Conservation (phyloP, 2,113 vertebrate genomes). For the Plecotus auritus region DNA sequence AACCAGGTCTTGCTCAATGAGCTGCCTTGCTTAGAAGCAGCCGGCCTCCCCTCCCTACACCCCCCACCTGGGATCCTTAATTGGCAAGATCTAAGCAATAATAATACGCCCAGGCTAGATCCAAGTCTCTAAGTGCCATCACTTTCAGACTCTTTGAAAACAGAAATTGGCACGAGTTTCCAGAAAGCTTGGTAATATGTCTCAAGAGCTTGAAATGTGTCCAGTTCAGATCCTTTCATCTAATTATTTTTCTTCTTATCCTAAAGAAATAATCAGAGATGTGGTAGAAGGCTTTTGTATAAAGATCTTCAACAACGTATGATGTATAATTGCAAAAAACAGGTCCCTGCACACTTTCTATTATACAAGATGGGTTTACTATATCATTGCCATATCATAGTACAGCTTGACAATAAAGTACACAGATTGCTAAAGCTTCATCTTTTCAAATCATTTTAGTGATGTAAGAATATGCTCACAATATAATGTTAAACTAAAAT, state of each 20-base stretch:
- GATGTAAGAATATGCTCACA: neutral
- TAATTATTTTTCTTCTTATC: constrained; percentile 27
- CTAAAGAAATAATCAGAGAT: constrained; percentile 29
- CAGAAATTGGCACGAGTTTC: constrained; percentile 3
- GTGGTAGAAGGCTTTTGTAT: neutral
- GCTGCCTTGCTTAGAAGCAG: neutral
- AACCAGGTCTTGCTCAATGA: neutral
- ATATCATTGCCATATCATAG: too few relatives aligned
- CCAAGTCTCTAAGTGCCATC: constrained; percentile 15
- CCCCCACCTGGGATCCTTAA: neutral
- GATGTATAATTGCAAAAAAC: neutral
- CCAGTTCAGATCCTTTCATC: neutral
- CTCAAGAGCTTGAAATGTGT: constrained; percentile 26
- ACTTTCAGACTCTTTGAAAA: constrained; percentile 44
- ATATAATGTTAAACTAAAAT: neutral
- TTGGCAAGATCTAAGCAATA: neutral
- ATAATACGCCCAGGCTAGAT: neutral
- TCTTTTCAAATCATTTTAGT: neutral
- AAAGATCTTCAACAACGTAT: constrained; percentile 7
- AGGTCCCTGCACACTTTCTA: neutral
- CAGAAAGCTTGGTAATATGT: constrained; percentile 28
- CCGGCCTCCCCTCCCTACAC: neutral
- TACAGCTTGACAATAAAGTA: neutral
- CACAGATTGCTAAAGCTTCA: neutral
- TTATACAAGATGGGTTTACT: neutral